These are phyloP conservation scores for Miichthys miiuy DNA, from an alignment of 2,797 vertebrate genomes.

Conservation along the genomic window DNA sequence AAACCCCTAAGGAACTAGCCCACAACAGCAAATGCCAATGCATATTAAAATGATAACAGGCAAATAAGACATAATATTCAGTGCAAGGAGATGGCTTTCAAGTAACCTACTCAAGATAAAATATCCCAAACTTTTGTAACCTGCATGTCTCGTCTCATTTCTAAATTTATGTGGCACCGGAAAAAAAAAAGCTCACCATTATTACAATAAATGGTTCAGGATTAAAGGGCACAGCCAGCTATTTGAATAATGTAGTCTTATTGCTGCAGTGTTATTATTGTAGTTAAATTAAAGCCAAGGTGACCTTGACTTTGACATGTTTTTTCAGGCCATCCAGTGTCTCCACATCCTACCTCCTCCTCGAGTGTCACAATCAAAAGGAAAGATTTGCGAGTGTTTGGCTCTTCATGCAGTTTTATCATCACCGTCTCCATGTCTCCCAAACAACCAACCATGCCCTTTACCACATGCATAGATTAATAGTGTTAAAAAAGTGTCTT, in stretches of 20 bases:
- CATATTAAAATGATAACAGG: constrained; percentile 47
- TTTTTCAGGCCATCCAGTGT: constrained; percentile 43
- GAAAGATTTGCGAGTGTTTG: constrained; percentile 39
- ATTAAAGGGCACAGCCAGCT: constrained; percentile 79
- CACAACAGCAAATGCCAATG: constrained; percentile 55
- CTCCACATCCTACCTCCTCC: constrained; percentile 37
- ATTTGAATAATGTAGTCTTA: constrained; percentile 54
- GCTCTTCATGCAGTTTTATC: constrained; percentile 74
- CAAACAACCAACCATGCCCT: constrained; percentile 85
- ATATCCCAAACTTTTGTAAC: constrained; percentile 6
- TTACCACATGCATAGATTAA: constrained; percentile 85
- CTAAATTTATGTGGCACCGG: constrained; percentile 58
- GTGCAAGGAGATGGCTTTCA: constrained; percentile 38
- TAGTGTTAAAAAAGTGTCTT: constrained; percentile 77
- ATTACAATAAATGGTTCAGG: constrained; percentile 61
- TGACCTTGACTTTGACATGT: constrained; percentile 37
- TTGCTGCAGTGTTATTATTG: constrained; percentile 41
- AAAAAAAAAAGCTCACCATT: constrained; percentile 59
- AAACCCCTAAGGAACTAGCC: constrained; percentile 57
- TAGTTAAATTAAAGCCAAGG: constrained; percentile 28
- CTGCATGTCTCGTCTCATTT: constrained; percentile 7
- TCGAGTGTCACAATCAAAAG: constrained; percentile 34
- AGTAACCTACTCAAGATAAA: constrained; percentile 18
- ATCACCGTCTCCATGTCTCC: constrained; percentile 68
- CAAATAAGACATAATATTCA: constrained; percentile 44